These are phyloP conservation scores for Acronicta aceris DNA, from an alignment of 2,888 invertebrate genomes.

Conservation along the genomic window DNA sequence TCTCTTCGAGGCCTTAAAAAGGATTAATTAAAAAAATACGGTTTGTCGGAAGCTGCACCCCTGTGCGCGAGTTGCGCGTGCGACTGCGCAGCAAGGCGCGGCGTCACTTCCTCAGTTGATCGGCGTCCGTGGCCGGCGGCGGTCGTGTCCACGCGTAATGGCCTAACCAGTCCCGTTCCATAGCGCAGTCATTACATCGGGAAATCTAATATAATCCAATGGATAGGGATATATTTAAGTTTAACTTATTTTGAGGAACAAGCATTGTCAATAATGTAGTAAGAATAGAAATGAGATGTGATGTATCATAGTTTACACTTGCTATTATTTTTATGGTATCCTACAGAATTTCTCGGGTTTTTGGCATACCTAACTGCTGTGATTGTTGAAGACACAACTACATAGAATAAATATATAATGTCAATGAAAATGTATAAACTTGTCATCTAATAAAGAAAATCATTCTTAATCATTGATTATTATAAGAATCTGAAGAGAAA, in stretches of 20 bases:
- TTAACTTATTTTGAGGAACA: constrained; percentile 7
- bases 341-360: too few species aligned
- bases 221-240: constrained; percentile 23
- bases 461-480: too few species aligned
- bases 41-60: constrained; percentile 68
- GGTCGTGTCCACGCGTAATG: constrained; percentile 81
- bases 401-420: too few species aligned
- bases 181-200: constrained; percentile 54
- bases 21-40: constrained; percentile 58
- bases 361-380: too few species aligned
- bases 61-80: constrained; percentile 59
- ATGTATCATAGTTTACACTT: too few species aligned
- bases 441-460: too few species aligned
- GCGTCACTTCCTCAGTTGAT: constrained; percentile 79
- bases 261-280: not conserved
- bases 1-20: constrained; percentile 50
- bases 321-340: too few species aligned
- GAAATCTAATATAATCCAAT: constrained; percentile 53
- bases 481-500: not conserved
- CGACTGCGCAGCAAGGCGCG: constrained; percentile 45
- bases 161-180: constrained; percentile 73
- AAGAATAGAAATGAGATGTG: too few species aligned
- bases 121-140: constrained; percentile 76
- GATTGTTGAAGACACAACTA: too few species aligned
- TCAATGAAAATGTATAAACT: too few species aligned